phyloP scores from a whole-genome alignment of 2,888 invertebrate genomes.

The Lordiphosa andalusiaca region DNA sequence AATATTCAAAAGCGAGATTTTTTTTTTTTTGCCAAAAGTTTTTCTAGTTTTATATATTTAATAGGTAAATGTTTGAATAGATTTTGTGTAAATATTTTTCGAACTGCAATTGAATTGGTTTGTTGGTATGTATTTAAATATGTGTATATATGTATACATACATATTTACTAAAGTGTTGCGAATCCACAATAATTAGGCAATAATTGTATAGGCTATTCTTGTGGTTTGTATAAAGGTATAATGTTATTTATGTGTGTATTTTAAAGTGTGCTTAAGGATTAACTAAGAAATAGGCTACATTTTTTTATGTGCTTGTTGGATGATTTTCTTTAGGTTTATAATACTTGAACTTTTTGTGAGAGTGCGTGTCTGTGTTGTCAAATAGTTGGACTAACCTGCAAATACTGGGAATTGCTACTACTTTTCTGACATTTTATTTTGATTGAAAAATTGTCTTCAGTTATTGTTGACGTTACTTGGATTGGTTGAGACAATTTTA shows the following conservation, averaged over 20 bases:
- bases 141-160: conserved; percentile 4
- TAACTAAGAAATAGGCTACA: conserved; percentile 11
- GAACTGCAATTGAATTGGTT: conserved; percentile 40
- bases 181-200: conserved; percentile 23
- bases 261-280: conserved; percentile 7
- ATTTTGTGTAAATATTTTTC: conserved; percentile 49
- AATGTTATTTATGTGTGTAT: neutral
- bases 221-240: neutral
- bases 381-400: conserved; percentile 11
- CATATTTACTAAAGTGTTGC: conserved; percentile 27
- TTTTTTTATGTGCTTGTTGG: conserved; percentile 18
- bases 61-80: conserved; percentile 32
- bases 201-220: conserved; percentile 3
- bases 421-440: no score
- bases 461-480: conserved; percentile 56
- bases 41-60: conserved; percentile 25
- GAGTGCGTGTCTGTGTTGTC: no score
- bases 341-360: conserved; percentile 25
- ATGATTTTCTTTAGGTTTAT: conserved; percentile 2
- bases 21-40: conserved; percentile 25
- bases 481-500: conserved; percentile 36
- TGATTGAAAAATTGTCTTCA: conserved; percentile 35
- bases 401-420: neutral
- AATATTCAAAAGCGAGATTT: neutral
- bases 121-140: conserved; percentile 9